These are phyloP conservation scores for Drosophila algonquin DNA, from an alignment of 2,888 invertebrate genomes.

Conservation along the genomic window DNA sequence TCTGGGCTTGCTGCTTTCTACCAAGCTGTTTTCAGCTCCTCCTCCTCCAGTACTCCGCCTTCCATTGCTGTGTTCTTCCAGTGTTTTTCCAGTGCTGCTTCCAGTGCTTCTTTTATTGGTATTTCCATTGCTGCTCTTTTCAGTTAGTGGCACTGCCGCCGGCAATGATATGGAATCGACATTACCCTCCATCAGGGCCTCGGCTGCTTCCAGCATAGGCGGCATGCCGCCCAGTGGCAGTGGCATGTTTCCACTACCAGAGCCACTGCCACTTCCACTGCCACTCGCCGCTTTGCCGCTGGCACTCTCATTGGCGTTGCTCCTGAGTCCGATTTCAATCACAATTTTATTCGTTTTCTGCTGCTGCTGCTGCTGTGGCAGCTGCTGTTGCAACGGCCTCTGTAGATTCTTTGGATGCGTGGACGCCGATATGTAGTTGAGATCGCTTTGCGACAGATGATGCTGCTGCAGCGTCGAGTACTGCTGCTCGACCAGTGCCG, in stretches of 20 bases:
- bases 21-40: not conserved
- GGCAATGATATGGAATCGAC: slow-evolving; percentile 82
- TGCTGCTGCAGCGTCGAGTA: slow-evolving; percentile 81
- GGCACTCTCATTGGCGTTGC: slow-evolving; percentile 6
- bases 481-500: slow-evolving; percentile 82
- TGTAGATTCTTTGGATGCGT: slow-evolving; percentile 82
- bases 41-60: slow-evolving; percentile 3
- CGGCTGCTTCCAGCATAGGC: slow-evolving; percentile 67
- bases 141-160: slow-evolving; percentile 55
- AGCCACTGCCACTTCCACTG: slow-evolving; percentile 12
- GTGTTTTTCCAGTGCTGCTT: not conserved
- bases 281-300: slow-evolving; percentile 12
- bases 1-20: not conserved
- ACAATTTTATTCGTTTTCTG: slow-evolving; percentile 79
- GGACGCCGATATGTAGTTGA: slow-evolving; percentile 81
- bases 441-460: slow-evolving; percentile 80
- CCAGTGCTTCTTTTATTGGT: slow-evolving; percentile 1
- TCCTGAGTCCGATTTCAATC: slow-evolving; percentile 77
- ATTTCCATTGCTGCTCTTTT: not conserved
- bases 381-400: slow-evolving; percentile 51
- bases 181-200: slow-evolving; percentile 80
- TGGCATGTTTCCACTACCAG: slow-evolving; percentile 6
- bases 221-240: slow-evolving; percentile 52
- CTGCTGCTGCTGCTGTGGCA: slow-evolving; percentile 23
- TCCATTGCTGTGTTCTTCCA: slow-evolving; percentile 7